These are phyloP conservation scores for Anthopleura sola DNA, from an alignment of 64 coral and sea anemone genomes.

Conservation along the genomic window DNA sequence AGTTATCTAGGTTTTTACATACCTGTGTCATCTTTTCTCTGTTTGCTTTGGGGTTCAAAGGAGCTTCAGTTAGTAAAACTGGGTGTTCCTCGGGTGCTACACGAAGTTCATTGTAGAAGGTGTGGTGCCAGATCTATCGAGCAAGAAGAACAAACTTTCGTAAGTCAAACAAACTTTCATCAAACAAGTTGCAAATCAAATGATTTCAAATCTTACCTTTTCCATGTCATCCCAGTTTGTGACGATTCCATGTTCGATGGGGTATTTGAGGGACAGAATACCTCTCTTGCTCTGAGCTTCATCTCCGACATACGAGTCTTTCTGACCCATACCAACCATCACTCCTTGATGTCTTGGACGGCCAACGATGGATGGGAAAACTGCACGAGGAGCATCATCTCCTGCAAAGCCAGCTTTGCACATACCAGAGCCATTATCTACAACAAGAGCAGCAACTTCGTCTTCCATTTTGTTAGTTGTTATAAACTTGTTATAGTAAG, in stretches of 20 bases:
- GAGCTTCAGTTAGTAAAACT: slow-evolving; percentile 52
- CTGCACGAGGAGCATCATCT: slow-evolving; percentile 82
- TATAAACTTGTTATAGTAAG: not conserved
- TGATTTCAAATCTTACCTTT: slow-evolving; percentile 37
- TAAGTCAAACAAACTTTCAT: not conserved
- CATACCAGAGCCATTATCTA: slow-evolving; percentile 92
- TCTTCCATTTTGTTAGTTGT: slow-evolving; percentile 54
- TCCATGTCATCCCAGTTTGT: slow-evolving; percentile 94
- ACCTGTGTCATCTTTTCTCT: slow-evolving; percentile 75
- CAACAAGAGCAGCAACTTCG: slow-evolving; percentile 71
- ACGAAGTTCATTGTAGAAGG: slow-evolving; percentile 60
- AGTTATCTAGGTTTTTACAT: not conserved
- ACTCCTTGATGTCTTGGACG: slow-evolving; percentile 79
- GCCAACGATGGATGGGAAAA: slow-evolving; percentile 75
- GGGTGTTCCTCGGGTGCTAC: slow-evolving; percentile 60
- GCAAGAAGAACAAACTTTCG: not conserved
- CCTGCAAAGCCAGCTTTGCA: slow-evolving; percentile 90
- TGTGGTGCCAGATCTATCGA: slow-evolving; percentile 67
- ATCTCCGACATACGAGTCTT: slow-evolving; percentile 89
- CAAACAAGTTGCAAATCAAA: not conserved
- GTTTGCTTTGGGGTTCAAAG: slow-evolving; percentile 63
- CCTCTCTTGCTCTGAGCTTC: slow-evolving; percentile 80
- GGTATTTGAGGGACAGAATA: slow-evolving; percentile 76
- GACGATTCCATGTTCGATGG: slow-evolving; percentile 84
- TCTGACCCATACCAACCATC: slow-evolving; percentile 91